These are phyloP conservation scores for Pammene fasciana DNA, from an alignment of 2,888 invertebrate species.

Conservation along the genomic window DNA sequence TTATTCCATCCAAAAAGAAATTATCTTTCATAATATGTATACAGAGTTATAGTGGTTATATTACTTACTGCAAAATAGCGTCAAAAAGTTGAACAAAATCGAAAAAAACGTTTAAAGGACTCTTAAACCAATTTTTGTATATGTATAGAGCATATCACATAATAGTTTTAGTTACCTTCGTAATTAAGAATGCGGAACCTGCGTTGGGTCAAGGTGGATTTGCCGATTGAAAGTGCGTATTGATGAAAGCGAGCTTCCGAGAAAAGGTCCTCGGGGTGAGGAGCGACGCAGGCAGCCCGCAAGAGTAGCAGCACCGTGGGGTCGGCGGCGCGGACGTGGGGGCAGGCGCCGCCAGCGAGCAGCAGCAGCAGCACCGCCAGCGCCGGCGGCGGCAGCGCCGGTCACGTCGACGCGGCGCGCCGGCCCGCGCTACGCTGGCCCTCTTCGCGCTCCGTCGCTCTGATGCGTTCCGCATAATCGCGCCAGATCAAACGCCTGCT, in stretches of 20 bases:
- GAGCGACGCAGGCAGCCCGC: constrained; percentile 42
- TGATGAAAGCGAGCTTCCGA: constrained; percentile 34
- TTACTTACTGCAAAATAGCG: no score
- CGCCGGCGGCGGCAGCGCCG: constrained; percentile 60
- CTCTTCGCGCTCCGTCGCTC: constrained; percentile 52
- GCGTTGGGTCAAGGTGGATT: constrained; percentile 34
- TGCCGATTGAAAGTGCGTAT: constrained; percentile 36
- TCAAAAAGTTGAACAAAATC: no score
- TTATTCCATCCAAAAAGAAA: no score
- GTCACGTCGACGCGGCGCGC: constrained; percentile 49
- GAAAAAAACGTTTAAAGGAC: no score
- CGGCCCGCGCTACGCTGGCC: constrained; percentile 42
- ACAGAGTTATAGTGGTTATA: no score
- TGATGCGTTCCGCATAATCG: constrained; percentile 51
- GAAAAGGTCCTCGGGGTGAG: constrained; percentile 43
- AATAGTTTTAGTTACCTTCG: constrained; percentile 49
- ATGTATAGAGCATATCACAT: no score
- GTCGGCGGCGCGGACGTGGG: constrained; percentile 39
- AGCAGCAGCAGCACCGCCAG: constrained; percentile 51
- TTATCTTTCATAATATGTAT: no score
- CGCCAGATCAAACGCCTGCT: constrained; percentile 59
- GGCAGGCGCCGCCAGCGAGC: constrained; percentile 52
- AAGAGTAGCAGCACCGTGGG: constrained; percentile 37
- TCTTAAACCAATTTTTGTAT: no score
- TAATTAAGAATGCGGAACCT: constrained; percentile 49